Conservation (phyloP, 2,113 vertebrate genomes). For the Struthidea cinerea region DNA sequence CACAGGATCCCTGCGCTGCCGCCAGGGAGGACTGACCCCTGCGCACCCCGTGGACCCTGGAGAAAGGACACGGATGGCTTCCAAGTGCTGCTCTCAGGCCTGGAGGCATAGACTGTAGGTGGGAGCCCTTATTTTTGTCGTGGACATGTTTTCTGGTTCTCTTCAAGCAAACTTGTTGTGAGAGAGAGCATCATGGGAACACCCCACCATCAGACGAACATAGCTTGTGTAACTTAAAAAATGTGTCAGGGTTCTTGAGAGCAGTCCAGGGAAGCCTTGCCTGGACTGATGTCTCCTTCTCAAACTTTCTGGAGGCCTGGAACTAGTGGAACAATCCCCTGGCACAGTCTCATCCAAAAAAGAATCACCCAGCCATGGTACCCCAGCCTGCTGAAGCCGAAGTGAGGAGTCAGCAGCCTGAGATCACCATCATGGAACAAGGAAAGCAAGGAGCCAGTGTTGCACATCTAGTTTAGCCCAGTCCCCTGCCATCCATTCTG, state of each 20-base stretch:
- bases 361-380: neutral
- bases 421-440: neutral
- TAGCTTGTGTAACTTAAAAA: neutral
- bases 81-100: neutral
- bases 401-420: neutral
- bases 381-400: neutral
- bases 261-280: neutral
- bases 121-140: neutral
- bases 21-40: rapidly evolving
- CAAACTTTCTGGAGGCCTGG: neutral
- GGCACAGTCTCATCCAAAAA: neutral
- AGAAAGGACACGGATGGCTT: neutral
- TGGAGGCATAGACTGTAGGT: neutral
- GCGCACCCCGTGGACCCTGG: rapidly evolving
- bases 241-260: neutral
- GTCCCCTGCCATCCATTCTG: neutral
- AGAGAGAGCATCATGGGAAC: neutral
- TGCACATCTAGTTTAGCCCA: neutral
- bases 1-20: neutral
- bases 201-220: neutral
- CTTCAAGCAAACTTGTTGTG: neutral
- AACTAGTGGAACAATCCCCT: neutral
- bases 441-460: neutral
- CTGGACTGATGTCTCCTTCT: neutral
- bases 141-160: neutral